Evolutionary conservation across 1,140 invertebrate species (phyloP), one percentile per base, ranked within the genome.

Genomic region (Hyles vespertilio): DNA sequence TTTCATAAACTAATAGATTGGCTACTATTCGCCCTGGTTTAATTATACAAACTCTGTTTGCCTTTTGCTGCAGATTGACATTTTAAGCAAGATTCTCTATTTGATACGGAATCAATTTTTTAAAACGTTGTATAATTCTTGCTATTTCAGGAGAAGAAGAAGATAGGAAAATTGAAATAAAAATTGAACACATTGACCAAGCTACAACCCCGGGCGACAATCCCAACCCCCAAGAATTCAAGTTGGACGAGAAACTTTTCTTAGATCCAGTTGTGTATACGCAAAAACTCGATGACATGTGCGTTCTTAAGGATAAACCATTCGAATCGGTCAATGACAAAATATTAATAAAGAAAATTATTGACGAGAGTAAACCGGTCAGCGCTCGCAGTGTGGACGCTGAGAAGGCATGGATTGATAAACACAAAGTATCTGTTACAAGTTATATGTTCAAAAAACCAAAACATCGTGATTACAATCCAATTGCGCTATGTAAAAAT

Each of bases 401-500:
- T 33, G n/a, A 65, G 46, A 59, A 66, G 57, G 53, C 6, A 32
- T 45, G 3, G 44, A 50, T 40, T 48, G 59, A 64, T 11, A 51
- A 48, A 46, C 48, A 49, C 5, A 64, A 51, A 67, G 57, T 86
- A 5, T 76, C 74, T 59, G 46, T 56, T 11, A 76, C 73, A 0
- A 89, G 74, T 59, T 72, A 70, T 63, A 56, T 84, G 4, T 65
- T 89, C 12, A 74, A 83, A 59, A 89, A 87, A 72, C 86, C 83
- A n/a, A 73, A 68, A 59, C 68, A 59, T 46, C 67, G 70, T 34
- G 64, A 46, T 5, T 89, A 89, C 47, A 81, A 79, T 63, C 78
- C 83, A 1, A 80, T 85, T 69, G 67, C 78, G 32, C 51, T 89
- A 5, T 87, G 83, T 52, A 87, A 87, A 64, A 89, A 89, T 66